phyloP scores from a whole-genome alignment of 2,797 vertebrate species.

The Labroides dimidiatus region DNA sequence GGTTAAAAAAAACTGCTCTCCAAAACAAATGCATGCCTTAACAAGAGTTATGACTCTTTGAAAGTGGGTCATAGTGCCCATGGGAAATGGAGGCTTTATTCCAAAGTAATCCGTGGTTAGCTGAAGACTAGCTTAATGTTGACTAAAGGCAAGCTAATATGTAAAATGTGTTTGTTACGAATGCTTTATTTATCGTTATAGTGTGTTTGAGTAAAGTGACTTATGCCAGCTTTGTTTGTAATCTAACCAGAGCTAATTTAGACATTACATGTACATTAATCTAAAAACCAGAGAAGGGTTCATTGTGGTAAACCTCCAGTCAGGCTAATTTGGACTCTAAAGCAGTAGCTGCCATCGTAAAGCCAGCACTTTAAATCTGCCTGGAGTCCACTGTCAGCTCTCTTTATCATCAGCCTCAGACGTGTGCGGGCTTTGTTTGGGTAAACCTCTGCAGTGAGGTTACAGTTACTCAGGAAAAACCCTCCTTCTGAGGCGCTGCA shows the following conservation, averaged over 20 bases:
- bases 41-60: too few species aligned
- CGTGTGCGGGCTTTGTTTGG: slow-evolving; percentile 46
- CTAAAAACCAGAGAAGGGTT: slow-evolving; percentile 32
- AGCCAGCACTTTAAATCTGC: slow-evolving; percentile 30
- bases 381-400: slow-evolving; percentile 20
- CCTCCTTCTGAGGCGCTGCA: slow-evolving; percentile 40
- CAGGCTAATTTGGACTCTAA: slow-evolving; percentile 16
- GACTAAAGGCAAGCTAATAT: too few species aligned
- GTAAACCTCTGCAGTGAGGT: slow-evolving; percentile 26
- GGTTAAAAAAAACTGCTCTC: too few species aligned
- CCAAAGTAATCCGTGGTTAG: too few species aligned
- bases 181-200: background rate
- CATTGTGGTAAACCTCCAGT: slow-evolving; percentile 24
- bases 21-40: too few species aligned
- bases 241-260: slow-evolving; percentile 25
- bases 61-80: too few species aligned
- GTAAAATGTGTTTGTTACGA: too few species aligned
- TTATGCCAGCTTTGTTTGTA: background rate
- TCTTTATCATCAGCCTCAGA: slow-evolving; percentile 27
- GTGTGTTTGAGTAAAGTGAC: background rate
- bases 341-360: slow-evolving; percentile 15
- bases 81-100: too few species aligned
- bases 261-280: slow-evolving; percentile 24
- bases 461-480: slow-evolving; percentile 31
- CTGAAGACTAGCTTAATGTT: too few species aligned